A percentile compares a stretch with the other conserved stretches of the same genome.
Conservation (phyloP, 2,797 vertebrate species). For the Sebastiscus albofasciatus region DNA sequence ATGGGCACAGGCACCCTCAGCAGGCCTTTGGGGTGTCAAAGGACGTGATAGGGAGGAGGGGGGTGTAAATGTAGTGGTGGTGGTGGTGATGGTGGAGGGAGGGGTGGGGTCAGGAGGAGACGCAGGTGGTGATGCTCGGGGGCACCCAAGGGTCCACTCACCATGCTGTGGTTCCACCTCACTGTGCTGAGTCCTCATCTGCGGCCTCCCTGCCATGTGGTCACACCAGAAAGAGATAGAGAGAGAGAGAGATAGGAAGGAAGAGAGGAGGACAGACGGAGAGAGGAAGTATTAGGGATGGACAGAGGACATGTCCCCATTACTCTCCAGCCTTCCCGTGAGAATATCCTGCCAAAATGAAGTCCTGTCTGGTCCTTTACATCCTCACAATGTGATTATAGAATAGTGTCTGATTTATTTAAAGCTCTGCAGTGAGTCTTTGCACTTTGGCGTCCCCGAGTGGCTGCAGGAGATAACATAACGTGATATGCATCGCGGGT, state of each 20-base stretch:
- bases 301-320: slow-evolving; percentile 67
- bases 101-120: slow-evolving; percentile 55
- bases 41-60: slow-evolving; percentile 15
- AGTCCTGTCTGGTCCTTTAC: slow-evolving; percentile 61
- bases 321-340: slow-evolving; percentile 53
- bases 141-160: slow-evolving; percentile 76
- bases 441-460: slow-evolving; percentile 62
- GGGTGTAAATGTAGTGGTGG: slow-evolving; percentile 35
- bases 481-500: not conserved
- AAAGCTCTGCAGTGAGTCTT: slow-evolving; percentile 22
- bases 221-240: slow-evolving; percentile 4
- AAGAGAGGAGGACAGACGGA: not conserved
- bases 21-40: slow-evolving; percentile 65
- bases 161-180: slow-evolving; percentile 66
- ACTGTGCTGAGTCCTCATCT: slow-evolving; percentile 71
- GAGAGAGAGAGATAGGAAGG: not conserved
- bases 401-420: slow-evolving; percentile 69
- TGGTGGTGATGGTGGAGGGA: not conserved
- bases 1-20: slow-evolving; percentile 64
- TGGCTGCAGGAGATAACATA: slow-evolving; percentile 33
- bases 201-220: slow-evolving; percentile 66
- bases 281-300: slow-evolving; percentile 57
- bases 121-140: slow-evolving; percentile 83
- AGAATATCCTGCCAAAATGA: slow-evolving; percentile 73
- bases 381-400: slow-evolving; percentile 68